Conservation (phyloP, 2,113 vertebrate genomes). For the Smithornis capensis region DNA sequence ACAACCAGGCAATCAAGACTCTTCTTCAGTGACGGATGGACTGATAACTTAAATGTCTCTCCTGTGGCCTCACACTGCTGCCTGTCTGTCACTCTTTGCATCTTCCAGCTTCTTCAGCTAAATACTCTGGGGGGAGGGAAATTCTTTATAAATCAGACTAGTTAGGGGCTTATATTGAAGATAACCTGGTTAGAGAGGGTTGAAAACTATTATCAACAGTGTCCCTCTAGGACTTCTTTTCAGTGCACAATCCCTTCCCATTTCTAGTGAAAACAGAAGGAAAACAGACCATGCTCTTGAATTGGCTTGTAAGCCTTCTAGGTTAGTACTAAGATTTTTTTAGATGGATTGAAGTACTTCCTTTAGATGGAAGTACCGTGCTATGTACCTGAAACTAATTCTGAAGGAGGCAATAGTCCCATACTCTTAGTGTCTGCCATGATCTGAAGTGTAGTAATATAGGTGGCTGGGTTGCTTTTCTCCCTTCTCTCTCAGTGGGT, state of each 20-base stretch:
- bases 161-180: constrained; percentile 52
- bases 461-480: constrained; percentile 42
- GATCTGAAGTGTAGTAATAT: constrained; percentile 45
- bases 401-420: constrained; percentile 26
- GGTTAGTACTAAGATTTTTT: constrained; percentile 48
- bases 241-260: constrained; percentile 60
- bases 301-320: constrained; percentile 59
- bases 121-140: constrained; percentile 76
- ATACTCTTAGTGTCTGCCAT: constrained; percentile 43
- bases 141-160: constrained; percentile 69
- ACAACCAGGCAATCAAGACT: constrained; percentile 87
- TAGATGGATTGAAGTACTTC: constrained; percentile 23
- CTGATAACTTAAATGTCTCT: constrained; percentile 77
- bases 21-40: constrained; percentile 89
- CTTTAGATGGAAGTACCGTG: constrained; percentile 28
- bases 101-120: constrained; percentile 80
- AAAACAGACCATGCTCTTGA: constrained; percentile 38
- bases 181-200: constrained; percentile 46
- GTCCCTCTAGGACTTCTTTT: constrained; percentile 57
- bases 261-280: constrained; percentile 62
- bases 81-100: constrained; percentile 85
- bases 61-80: constrained; percentile 85
- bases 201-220: constrained; percentile 17
- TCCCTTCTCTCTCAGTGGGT: constrained; percentile 20
- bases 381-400: constrained; percentile 43